Evolutionary conservation across 2,113 vertebrate species (phyloP), one percentile per base, ranked within the genome.

Genomic region (Galemys pyrenaicus): DNA sequence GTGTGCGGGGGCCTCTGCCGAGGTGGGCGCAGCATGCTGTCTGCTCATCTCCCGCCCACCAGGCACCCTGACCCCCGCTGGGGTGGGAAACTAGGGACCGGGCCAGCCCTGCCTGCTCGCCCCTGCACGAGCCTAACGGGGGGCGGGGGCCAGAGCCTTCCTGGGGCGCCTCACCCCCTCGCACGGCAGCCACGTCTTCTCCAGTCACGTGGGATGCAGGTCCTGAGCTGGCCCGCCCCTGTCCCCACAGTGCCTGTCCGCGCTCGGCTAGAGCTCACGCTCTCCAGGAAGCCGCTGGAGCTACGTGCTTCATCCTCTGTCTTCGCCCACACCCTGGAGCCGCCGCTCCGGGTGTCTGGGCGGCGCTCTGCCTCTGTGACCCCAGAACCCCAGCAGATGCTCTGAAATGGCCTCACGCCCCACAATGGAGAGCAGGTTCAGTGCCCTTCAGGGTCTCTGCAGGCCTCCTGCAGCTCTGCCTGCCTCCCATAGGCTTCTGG

Each of bases 141-240:
- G n/a, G n/a, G n/a, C n/a, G n/a, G n/a, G n/a, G n/a, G 35, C 35
- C 60, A 28, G 22, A 51, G 44, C 11, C 75, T 51, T 54, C 35
- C 28, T 9, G 16, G 26, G 19, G 22, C 6, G 32, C 60, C 16
- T 0, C 28, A 13, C 9, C n/a, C 6, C 1, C 6, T 20, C 6
- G n/a, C n/a, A n/a, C n/a, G n/a, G n/a, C n/a, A n/a, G n/a, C n/a
- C n/a, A n/a, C n/a, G n/a, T n/a, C n/a, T n/a, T 37, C 71, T 70
- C 9, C 2, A 39, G 32, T 49, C 64, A 7, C 12, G 2, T 15
- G n/a, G 65, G 37, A 54, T 19, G 5, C 10, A 2, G 30, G 68
- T 28, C 58, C 26, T 54, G 37, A 74, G 56, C 70, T 83, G 22
- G 68, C 58, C 58, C 2, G 5, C 30, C 35, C 5, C 32, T 60